Evolutionary conservation across 2,797 vertebrate species (phyloP).

Genomic region (Scomberomorus guttatus): DNA sequence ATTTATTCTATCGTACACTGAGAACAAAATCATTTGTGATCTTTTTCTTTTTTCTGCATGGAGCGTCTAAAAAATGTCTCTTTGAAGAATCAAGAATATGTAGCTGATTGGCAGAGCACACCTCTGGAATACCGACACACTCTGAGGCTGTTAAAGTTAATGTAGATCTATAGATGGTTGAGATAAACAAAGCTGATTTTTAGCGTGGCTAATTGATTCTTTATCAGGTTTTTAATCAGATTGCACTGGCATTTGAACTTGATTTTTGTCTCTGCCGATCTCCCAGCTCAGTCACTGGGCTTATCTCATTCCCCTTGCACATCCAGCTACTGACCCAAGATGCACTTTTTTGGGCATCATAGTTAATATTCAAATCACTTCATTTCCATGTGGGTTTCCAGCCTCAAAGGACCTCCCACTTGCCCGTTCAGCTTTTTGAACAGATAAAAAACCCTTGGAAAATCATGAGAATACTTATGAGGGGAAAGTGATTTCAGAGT

Average conservation of each 20-base stretch:
- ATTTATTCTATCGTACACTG: conserved; percentile 16
- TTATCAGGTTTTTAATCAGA: conserved; percentile 71
- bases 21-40: conserved; percentile 19
- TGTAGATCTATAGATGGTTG: conserved; percentile 49
- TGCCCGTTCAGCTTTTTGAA: conserved; percentile 59
- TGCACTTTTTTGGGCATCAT: conserved; percentile 43
- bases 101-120: conserved; percentile 41
- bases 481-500: conserved; percentile 63
- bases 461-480: conserved; percentile 67
- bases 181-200: conserved; percentile 62
- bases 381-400: conserved; percentile 51
- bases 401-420: conserved; percentile 62
- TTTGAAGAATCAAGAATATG: conserved; percentile 28
- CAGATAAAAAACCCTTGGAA: conserved; percentile 56
- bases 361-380: conserved; percentile 74
- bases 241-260: conserved; percentile 53
- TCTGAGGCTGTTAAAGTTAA: conserved; percentile 26
- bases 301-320: conserved; percentile 49
- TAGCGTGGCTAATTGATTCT: conserved; percentile 72
- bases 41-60: not conserved
- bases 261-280: conserved; percentile 43
- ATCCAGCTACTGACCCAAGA: conserved; percentile 33
- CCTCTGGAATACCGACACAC: conserved; percentile 13
- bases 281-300: conserved; percentile 5
- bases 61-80: not conserved